Percentiles rank a stretch among this genome's conserved stretches.
Conservation (phyloP, 2,113 vertebrate species). For the Amazona vittata region DNA sequence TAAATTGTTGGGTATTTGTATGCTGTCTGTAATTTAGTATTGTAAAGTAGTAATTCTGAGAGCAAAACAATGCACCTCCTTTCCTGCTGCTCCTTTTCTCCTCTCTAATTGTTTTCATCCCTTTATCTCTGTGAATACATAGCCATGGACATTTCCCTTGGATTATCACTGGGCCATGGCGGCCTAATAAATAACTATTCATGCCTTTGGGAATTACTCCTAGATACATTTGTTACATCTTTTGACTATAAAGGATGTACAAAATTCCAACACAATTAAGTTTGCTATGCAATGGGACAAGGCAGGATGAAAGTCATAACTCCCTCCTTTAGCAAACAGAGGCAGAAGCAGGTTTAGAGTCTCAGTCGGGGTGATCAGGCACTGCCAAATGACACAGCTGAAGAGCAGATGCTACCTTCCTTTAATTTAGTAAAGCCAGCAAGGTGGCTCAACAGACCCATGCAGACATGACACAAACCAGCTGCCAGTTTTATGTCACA, state of each 20-base stretch:
- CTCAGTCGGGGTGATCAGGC: not conserved
- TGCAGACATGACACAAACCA: not conserved
- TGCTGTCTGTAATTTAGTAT: slow-evolving; percentile 1
- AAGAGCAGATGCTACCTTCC: slow-evolving; percentile 35
- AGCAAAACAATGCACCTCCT: slow-evolving; percentile 5
- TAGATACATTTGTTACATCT: not conserved
- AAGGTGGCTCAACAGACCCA: not conserved
- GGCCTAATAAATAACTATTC: not conserved
- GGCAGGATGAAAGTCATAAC: not conserved
- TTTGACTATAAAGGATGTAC: not conserved
- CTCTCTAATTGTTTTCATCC: not conserved
- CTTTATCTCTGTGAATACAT: not conserved
- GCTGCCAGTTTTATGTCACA: not conserved
- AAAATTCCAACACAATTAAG: not conserved
- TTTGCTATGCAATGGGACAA: not conserved
- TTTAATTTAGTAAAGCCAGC: slow-evolving; percentile 25
- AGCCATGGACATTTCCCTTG: not conserved
- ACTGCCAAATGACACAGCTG: not conserved
- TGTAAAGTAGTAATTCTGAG: slow-evolving; percentile 3
- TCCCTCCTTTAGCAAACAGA: not conserved
- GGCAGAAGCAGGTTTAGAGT: not conserved
- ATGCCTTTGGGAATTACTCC: not conserved
- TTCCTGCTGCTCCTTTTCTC: not conserved
- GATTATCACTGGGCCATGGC: not conserved
- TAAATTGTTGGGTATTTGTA: not conserved